Conservation (phyloP, 2,888 invertebrate genomes). For the Eupithecia exiguata region DNA sequence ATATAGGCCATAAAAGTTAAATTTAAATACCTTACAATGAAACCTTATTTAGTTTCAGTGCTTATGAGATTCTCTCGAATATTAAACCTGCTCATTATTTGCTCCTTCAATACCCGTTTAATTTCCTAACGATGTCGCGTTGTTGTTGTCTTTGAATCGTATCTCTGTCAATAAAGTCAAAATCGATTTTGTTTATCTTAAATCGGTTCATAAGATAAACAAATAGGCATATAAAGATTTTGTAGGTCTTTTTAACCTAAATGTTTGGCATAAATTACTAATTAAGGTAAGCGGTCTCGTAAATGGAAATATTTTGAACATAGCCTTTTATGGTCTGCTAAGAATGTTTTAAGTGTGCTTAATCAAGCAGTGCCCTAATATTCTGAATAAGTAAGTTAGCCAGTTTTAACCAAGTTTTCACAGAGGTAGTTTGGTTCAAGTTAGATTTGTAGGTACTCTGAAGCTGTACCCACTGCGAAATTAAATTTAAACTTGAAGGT, state of each 20-base stretch:
- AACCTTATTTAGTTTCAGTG: constrained; percentile 31
- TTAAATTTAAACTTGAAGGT: constrained; percentile 22
- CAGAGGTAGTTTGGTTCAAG: constrained; percentile 22
- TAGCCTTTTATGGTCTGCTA: constrained; percentile 19
- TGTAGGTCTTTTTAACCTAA: constrained; percentile 23
- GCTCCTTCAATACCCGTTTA: constrained; percentile 15
- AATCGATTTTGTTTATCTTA: constrained; percentile 21
- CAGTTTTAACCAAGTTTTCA: constrained; percentile 22
- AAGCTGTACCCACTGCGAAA: constrained; percentile 8
- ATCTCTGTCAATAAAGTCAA: constrained; percentile 23
- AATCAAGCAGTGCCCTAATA: constrained; percentile 30
- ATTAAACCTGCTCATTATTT: constrained; percentile 19
- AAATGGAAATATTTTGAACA: constrained; percentile 29
- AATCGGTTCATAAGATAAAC: constrained; percentile 16
- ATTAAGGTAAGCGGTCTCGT: constrained; percentile 21
- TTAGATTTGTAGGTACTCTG: constrained; percentile 12
- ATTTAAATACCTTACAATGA: constrained; percentile 27
- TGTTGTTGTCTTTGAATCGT: constrained; percentile 18
- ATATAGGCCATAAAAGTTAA: constrained; percentile 25
- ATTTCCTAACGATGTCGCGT: background rate
- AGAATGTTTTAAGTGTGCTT: constrained; percentile 31
- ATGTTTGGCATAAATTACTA: constrained; percentile 30
- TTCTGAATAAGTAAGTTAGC: constrained; percentile 20
- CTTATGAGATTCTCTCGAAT: constrained; percentile 16
- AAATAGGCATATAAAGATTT: constrained; percentile 20